Conservation (phyloP, 2,113 vertebrate species). For the Laterallus jamaicensis region DNA sequence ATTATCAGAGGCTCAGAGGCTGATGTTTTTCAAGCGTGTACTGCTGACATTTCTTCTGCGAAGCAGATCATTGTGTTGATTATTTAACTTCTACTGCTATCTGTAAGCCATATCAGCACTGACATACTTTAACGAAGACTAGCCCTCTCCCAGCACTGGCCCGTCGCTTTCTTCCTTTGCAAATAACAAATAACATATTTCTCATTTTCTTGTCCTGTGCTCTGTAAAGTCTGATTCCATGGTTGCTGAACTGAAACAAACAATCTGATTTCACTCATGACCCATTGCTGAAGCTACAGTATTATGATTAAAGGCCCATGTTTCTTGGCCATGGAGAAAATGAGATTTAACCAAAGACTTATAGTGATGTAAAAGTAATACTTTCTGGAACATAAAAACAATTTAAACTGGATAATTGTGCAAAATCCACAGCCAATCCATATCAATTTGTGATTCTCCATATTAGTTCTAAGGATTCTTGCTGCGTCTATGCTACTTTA, state of each 20-base stretch:
- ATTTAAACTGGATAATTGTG: constrained; percentile 9
- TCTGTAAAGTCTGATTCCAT: constrained; percentile 32
- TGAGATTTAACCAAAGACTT: constrained; percentile 36
- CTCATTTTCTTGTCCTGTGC: constrained; percentile 11
- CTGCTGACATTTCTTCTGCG: background rate
- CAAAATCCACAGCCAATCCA: background rate
- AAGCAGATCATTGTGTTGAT: background rate
- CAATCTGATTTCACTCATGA: constrained; percentile 47
- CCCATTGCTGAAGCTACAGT: background rate
- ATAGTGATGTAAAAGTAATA: background rate
- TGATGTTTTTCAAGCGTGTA: background rate
- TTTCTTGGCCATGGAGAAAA: constrained; percentile 33
- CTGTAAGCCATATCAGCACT: background rate
- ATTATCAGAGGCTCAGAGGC: background rate
- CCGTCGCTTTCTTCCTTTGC: background rate
- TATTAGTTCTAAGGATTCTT: background rate
- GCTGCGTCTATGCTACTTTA: background rate
- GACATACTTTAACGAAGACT: background rate
- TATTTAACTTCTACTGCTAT: background rate
- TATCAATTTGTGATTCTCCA: background rate
- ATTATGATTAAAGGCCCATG: constrained; percentile 14
- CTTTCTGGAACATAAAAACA: constrained; percentile 21
- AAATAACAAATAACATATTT: constrained; percentile 41
- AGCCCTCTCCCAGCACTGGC: background rate
- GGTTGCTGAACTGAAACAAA: constrained; percentile 56